phyloP scores from a whole-genome alignment of 2,113 vertebrate genomes.

The Hippocampus guttulatus region DNA sequence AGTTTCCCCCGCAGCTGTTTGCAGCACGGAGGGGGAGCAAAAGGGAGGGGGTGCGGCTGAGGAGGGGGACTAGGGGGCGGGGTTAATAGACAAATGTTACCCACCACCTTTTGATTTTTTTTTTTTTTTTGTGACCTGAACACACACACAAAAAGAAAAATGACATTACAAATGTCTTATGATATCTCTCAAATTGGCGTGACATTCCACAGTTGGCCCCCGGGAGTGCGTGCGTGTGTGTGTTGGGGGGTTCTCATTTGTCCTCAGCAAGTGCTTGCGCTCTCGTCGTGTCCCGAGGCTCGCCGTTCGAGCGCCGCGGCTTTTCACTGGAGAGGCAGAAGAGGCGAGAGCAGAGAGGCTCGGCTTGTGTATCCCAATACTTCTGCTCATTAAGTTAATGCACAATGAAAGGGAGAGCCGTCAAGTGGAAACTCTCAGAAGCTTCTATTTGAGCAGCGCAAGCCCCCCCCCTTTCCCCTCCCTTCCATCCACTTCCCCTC shows the following conservation, averaged over 20 bases:
- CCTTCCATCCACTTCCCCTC: conserved; percentile 9
- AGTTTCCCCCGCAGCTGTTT: conserved; percentile 78
- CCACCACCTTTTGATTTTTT: conserved; percentile 52
- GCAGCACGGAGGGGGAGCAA: conserved; percentile 23
- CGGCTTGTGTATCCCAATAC: conserved; percentile 61
- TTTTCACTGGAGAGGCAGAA: conserved; percentile 52
- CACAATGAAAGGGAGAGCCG: conserved; percentile 56
- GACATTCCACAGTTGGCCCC: conserved; percentile 66
- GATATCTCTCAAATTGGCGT: conserved; percentile 67
- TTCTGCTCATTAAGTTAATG: conserved; percentile 65
- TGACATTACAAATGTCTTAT: conserved; percentile 69
- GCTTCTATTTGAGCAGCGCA: conserved; percentile 57
- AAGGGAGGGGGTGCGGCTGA: conserved; percentile 1
- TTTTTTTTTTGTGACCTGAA: conserved; percentile 70
- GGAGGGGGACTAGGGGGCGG: conserved; percentile 21
- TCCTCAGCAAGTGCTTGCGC: conserved; percentile 63
- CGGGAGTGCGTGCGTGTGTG: conserved; percentile 19
- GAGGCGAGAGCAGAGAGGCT: conserved; percentile 34
- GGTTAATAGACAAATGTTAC: conserved; percentile 72
- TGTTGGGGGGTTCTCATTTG: conserved; percentile 56
- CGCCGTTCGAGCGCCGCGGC: conserved; percentile 50
- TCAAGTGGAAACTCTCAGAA: conserved; percentile 62
- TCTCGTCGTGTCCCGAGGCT: conserved; percentile 58
- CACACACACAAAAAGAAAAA: conserved; percentile 40
- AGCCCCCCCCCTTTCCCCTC: conserved; percentile 29